Evolutionary conservation across 2,888 invertebrate species (phyloP).

Genomic region (Lasioglossum leucozonium): DNA sequence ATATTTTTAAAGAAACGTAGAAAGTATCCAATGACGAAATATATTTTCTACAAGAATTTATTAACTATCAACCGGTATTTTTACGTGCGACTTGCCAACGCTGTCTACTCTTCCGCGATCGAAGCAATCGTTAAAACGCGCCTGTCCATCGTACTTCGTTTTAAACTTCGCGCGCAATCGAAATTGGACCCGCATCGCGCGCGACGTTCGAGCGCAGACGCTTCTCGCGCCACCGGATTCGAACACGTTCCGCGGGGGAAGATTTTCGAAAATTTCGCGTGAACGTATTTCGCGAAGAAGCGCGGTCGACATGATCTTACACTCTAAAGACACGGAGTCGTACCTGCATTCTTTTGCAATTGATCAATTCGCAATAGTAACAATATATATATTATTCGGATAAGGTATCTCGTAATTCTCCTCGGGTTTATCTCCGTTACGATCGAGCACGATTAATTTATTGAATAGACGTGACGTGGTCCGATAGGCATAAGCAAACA

Average conservation of each 20-base stretch:
- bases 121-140: not conserved
- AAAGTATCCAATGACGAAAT: not conserved
- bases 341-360: not conserved
- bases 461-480: not conserved
- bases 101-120: not conserved
- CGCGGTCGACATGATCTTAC: not conserved
- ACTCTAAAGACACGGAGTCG: not conserved
- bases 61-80: not conserved
- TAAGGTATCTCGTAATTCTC: not conserved
- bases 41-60: not conserved
- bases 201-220: not conserved
- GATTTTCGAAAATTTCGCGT: not conserved
- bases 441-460: not conserved
- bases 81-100: not conserved
- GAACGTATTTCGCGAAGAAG: not conserved
- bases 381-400: not conserved
- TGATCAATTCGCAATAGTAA: not conserved
- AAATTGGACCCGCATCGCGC: not conserved
- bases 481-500: not conserved
- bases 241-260: not conserved
- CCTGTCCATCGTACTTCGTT: not conserved
- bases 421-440: not conserved
- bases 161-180: not conserved
- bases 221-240: conserved; percentile 17
- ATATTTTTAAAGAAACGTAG: not conserved